Evolutionary conservation across 2,113 vertebrate genomes (phyloP).

Genomic region (Ictalurus punctatus): DNA sequence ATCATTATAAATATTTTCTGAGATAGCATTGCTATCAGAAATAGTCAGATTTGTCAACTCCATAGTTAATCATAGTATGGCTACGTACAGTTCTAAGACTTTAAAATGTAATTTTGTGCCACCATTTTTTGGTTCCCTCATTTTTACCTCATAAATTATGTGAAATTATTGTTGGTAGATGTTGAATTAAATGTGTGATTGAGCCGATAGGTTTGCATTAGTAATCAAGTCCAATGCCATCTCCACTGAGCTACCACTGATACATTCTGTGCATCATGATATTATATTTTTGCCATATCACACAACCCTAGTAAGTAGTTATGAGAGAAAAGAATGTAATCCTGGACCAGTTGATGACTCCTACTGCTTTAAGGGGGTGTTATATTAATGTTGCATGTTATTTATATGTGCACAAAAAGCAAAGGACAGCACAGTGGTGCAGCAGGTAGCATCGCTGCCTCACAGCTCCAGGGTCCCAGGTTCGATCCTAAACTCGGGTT

Average conservation of each 20-base stretch:
- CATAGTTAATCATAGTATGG: neutral
- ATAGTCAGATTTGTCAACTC: neutral
- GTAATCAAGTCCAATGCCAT: neutral
- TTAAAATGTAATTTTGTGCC: no score
- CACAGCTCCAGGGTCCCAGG: neutral
- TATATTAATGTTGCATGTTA: neutral
- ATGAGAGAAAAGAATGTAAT: neutral
- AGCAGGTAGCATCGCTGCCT: neutral
- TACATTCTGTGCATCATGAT: neutral
- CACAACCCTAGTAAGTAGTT: neutral
- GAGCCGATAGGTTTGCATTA: neutral
- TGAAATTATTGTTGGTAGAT: neutral
- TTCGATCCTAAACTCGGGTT: neutral
- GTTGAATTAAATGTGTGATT: neutral
- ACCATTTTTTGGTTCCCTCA: neutral
- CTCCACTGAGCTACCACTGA: neutral
- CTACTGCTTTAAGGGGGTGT: neutral
- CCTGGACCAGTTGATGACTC: neutral
- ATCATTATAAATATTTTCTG: neutral
- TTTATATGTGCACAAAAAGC: neutral
- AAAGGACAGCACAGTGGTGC: neutral
- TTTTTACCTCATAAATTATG: no score
- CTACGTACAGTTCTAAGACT: neutral
- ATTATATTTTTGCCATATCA: neutral
- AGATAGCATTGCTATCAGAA: neutral